phyloP scores from a whole-genome alignment of 2,888 invertebrate genomes.

The Ormyrus labotus region DNA sequence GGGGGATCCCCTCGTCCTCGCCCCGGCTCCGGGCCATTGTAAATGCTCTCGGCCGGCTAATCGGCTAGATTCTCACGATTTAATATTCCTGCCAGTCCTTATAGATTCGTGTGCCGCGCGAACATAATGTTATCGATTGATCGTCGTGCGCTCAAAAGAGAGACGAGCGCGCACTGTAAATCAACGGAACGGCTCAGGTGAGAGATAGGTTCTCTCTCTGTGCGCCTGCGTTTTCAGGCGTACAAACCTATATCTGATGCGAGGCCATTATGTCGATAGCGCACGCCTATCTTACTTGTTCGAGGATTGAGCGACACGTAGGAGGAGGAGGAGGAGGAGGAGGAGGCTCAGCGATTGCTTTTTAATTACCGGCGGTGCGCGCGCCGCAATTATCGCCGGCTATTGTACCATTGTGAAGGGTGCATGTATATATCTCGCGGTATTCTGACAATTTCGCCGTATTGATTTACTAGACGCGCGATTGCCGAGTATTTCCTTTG shows the following conservation, averaged over 20 bases:
- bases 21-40: conserved; percentile 30
- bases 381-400: conserved; percentile 34
- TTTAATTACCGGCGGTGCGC: conserved; percentile 34
- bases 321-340: conserved; percentile 24
- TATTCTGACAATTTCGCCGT: conserved; percentile 37
- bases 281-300: neutral
- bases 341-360: conserved; percentile 41
- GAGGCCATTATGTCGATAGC: conserved; percentile 24
- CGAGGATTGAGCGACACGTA: conserved; percentile 16
- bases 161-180: neutral
- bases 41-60: conserved; percentile 45
- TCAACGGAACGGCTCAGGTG: conserved; percentile 19
- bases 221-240: no score
- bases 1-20: conserved; percentile 36
- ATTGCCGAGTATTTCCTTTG: conserved; percentile 41
- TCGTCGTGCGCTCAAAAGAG: conserved; percentile 26
- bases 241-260: conserved; percentile 19
- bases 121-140: conserved; percentile 54
- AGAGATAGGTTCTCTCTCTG: neutral
- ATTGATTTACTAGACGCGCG: conserved; percentile 39
- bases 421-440: conserved; percentile 9
- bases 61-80: conserved; percentile 58
- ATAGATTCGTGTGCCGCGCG: conserved; percentile 42
- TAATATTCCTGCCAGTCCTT: conserved; percentile 47
- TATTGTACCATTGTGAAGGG: conserved; percentile 42